phyloP scores from a whole-genome alignment of 1,140 invertebrate genomes.

The Zaprionus camerounensis region DNA sequence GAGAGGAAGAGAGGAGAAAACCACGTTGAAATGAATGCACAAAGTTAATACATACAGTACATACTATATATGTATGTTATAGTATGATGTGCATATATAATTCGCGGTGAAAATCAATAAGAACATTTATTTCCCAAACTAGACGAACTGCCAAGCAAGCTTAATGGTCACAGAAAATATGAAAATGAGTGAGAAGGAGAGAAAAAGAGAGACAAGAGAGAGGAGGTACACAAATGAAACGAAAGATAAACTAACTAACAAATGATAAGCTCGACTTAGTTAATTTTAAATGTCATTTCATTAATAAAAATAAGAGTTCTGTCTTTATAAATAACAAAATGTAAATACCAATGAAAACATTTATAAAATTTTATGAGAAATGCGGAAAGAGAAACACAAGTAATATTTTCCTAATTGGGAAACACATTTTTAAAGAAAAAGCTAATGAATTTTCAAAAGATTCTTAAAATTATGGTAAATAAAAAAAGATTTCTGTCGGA shows the following conservation, averaged over 20 bases:
- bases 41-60: conserved; percentile 5
- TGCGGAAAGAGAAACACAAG: no score
- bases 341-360: no score
- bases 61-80: not conserved
- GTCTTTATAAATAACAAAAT: no score
- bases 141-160: not conserved
- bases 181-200: not conserved
- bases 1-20: conserved; percentile 34
- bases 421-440: no score
- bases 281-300: no score
- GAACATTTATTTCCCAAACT: not conserved
- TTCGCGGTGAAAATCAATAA: not conserved
- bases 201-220: not conserved
- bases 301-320: no score
- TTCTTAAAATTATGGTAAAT: not conserved
- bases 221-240: no score
- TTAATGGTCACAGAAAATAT: not conserved
- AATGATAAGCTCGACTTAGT: no score
- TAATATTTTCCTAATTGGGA: no score
- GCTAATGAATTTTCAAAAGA: not conserved
- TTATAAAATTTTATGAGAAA: no score
- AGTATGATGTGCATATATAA: not conserved
- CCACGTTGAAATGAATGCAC: conserved; percentile 5
- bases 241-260: no score
- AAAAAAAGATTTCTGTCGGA: not conserved